Conservation (phyloP, 2,113 vertebrate genomes). For the Echinops telfairi region DNA sequence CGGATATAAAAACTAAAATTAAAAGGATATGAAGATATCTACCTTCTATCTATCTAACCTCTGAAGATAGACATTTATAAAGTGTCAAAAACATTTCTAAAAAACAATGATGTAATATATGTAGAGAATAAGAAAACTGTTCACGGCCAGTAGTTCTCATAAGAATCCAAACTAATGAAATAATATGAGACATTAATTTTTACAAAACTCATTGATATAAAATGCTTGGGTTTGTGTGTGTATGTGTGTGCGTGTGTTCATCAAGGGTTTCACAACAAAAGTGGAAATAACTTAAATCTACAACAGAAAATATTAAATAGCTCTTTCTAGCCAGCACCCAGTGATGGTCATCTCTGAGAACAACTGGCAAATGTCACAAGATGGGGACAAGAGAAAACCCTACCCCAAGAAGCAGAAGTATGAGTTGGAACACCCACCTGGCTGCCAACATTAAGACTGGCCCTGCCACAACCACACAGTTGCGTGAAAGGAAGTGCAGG, state of each 20-base stretch:
- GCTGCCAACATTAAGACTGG: too few species aligned
- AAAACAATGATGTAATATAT: background rate
- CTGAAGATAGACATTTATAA: background rate
- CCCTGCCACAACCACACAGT: too few species aligned
- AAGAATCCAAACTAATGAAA: background rate
- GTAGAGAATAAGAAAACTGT: constrained; percentile 8
- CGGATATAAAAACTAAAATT: background rate
- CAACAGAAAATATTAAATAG: background rate
- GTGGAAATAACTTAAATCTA: background rate
- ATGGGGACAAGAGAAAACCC: too few species aligned
- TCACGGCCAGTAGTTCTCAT: background rate
- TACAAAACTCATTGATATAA: too few species aligned
- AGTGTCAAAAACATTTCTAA: background rate
- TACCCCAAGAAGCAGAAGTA: too few species aligned
- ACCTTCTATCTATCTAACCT: background rate
- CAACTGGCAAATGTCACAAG: too few species aligned
- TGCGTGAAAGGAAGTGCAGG: too few species aligned
- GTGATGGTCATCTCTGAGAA: too few species aligned
- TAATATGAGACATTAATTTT: background rate
- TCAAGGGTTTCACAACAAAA: background rate
- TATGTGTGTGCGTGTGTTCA: background rate
- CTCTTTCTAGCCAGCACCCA: too few species aligned
- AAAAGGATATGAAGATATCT: background rate
- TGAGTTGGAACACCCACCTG: too few species aligned
- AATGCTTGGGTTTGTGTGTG: too few species aligned